Conservation (phyloP, 2,888 invertebrate genomes). For the Apamea monoglypha region DNA sequence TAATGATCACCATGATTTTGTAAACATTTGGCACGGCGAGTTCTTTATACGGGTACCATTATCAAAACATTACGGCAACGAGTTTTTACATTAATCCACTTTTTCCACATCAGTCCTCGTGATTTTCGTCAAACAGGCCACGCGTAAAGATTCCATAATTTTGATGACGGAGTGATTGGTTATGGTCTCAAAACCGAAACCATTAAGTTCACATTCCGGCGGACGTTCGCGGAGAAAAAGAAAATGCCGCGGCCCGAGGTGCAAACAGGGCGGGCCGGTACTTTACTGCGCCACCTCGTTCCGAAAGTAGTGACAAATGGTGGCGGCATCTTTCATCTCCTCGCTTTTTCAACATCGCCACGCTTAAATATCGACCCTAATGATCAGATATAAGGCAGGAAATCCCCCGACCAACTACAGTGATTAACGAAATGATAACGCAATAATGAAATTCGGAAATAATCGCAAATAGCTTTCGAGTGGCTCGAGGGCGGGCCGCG, state of each 20-base stretch:
- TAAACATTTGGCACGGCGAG: slow-evolving; percentile 59
- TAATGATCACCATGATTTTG: slow-evolving; percentile 61
- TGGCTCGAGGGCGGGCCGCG: slow-evolving; percentile 75
- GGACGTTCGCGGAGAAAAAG: slow-evolving; percentile 75
- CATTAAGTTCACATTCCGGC: slow-evolving; percentile 86
- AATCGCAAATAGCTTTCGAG: slow-evolving; percentile 87
- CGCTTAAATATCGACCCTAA: slow-evolving; percentile 74
- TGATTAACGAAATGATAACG: slow-evolving; percentile 86
- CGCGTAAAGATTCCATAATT: slow-evolving; percentile 81
- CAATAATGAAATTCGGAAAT: slow-evolving; percentile 88
- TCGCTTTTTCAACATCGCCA: slow-evolving; percentile 64
- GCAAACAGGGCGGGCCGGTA: slow-evolving; percentile 87
- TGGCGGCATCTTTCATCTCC: slow-evolving; percentile 89
- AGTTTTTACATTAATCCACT: slow-evolving; percentile 63
- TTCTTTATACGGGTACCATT: slow-evolving; percentile 48
- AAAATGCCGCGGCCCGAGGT: slow-evolving; percentile 79
- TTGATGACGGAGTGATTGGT: slow-evolving; percentile 86
- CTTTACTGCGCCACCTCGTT: slow-evolving; percentile 86
- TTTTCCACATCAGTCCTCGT: slow-evolving; percentile 60
- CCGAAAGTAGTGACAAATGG: slow-evolving; percentile 89
- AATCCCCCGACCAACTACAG: slow-evolving; percentile 56
- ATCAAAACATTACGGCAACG: slow-evolving; percentile 57
- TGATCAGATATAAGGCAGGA: slow-evolving; percentile 61
- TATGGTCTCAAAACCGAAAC: slow-evolving; percentile 82
- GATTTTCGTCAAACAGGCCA: slow-evolving; percentile 67